A percentile compares a stretch with the other conserved stretches of the same genome.
Conservation (phyloP, 2,113 vertebrate genomes). For the Chionis minor region DNA sequence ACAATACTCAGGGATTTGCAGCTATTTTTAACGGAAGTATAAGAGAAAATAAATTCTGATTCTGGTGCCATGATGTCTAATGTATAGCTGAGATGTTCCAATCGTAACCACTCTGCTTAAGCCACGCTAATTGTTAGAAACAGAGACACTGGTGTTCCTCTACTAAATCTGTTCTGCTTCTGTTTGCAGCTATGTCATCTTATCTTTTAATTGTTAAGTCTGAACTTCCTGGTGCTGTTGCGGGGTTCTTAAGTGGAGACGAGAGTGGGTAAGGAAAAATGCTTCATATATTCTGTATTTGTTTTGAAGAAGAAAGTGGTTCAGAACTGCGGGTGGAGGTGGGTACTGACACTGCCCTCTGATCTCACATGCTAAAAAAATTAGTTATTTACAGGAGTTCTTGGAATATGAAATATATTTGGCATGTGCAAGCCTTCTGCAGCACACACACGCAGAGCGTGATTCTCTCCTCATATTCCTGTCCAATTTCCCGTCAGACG, state of each 20-base stretch:
- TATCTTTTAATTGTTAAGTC: slow-evolving; percentile 94
- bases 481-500: background rate
- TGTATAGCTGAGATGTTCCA: background rate
- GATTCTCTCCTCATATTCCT: background rate
- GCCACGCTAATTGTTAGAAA: background rate
- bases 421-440: background rate
- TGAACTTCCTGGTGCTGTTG: slow-evolving; percentile 89
- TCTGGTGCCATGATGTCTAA: background rate
- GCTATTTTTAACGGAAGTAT: background rate
- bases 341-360: background rate
- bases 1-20: background rate
- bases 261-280: slow-evolving; percentile 79
- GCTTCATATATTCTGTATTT: background rate
- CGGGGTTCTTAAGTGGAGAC: slow-evolving; percentile 77
- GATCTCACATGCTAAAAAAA: background rate
- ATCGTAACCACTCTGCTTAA: fast-evolving
- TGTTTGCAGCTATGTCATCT: slow-evolving; percentile 90
- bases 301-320: background rate
- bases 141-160: background rate
- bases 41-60: background rate
- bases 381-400: background rate
- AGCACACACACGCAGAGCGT: background rate
- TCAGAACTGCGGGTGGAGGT: background rate
- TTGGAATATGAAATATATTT: slow-evolving; percentile 10
- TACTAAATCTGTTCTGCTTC: slow-evolving; percentile 58